These are phyloP conservation scores for Norana najaformis DNA, from an alignment of 2,888 invertebrate genomes.

Conservation along the genomic window DNA sequence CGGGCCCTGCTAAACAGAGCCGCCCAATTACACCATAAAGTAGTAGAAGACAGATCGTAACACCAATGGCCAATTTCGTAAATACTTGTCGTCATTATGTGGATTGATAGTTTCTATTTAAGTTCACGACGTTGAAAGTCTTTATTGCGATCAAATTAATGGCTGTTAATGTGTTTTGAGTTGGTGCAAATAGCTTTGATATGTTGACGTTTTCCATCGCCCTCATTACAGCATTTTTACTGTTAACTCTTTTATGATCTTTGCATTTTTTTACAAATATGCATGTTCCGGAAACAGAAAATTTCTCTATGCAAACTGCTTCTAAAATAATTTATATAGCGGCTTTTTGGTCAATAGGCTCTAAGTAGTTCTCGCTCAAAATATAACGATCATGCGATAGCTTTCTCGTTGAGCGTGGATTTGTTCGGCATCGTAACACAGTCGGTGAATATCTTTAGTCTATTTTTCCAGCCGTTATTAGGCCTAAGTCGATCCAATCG, in stretches of 20 bases:
- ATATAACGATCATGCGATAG: not conserved
- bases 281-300: too few species aligned
- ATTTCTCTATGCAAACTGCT: too few species aligned
- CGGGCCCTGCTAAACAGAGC: too few species aligned
- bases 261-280: too few species aligned
- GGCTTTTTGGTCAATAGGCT: too few species aligned
- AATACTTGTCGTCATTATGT: not conserved
- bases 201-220: not conserved
- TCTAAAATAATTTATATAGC: not conserved
- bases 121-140: not conserved
- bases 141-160: not conserved
- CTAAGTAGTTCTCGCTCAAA: not conserved
- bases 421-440: not conserved
- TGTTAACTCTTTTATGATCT: too few species aligned
- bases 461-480: conserved; percentile 13
- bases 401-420: not conserved
- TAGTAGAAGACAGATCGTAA: too few species aligned
- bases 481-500: not conserved
- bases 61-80: too few species aligned
- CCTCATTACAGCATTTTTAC: not conserved
- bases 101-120: not conserved
- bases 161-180: not conserved
- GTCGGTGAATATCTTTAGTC: not conserved
- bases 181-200: not conserved
- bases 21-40: too few species aligned